Conservation (phyloP, 2,888 invertebrate species). For the Hirtodrosophila cameraria region DNA sequence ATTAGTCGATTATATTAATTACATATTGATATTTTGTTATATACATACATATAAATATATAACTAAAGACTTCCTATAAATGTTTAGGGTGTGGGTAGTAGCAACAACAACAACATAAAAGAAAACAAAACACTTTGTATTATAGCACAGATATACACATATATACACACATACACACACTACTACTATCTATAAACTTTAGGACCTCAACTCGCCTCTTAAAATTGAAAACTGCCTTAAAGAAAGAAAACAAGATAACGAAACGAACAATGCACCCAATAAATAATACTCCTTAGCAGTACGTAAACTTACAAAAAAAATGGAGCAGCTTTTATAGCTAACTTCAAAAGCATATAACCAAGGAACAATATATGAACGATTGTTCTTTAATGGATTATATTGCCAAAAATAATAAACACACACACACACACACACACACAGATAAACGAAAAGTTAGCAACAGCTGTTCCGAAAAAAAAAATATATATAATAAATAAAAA, state of each 20-base stretch:
- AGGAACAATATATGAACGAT: slow-evolving; percentile 67
- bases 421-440: slow-evolving; percentile 49
- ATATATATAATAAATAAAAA: slow-evolving; percentile 4
- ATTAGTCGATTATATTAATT: slow-evolving; percentile 80
- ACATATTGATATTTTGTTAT: slow-evolving; percentile 56
- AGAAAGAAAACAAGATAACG: slow-evolving; percentile 34
- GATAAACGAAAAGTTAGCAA: slow-evolving; percentile 14
- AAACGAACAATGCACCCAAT: slow-evolving; percentile 67
- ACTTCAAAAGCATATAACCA: slow-evolving; percentile 47
- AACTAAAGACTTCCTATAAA: slow-evolving; percentile 73
- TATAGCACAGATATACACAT: slow-evolving; percentile 66
- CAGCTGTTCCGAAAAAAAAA: slow-evolving; percentile 28
- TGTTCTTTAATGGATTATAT: slow-evolving; percentile 58
- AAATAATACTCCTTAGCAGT: slow-evolving; percentile 67
- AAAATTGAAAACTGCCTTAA: slow-evolving; percentile 73
- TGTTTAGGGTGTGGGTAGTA: slow-evolving; percentile 78
- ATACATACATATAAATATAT: slow-evolving; percentile 45
- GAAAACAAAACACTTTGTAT: slow-evolving; percentile 67
- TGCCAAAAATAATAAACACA: slow-evolving; percentile 9
- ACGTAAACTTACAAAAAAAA: slow-evolving; percentile 22
- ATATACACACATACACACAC: slow-evolving; percentile 40
- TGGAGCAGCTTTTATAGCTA: slow-evolving; percentile 17
- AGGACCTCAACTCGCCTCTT: slow-evolving; percentile 58
- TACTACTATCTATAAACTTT: slow-evolving; percentile 66
- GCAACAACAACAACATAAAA: too few relatives aligned